These are phyloP conservation scores for Chesias legatella DNA, from an alignment of 2,888 invertebrate species.

Conservation along the genomic window DNA sequence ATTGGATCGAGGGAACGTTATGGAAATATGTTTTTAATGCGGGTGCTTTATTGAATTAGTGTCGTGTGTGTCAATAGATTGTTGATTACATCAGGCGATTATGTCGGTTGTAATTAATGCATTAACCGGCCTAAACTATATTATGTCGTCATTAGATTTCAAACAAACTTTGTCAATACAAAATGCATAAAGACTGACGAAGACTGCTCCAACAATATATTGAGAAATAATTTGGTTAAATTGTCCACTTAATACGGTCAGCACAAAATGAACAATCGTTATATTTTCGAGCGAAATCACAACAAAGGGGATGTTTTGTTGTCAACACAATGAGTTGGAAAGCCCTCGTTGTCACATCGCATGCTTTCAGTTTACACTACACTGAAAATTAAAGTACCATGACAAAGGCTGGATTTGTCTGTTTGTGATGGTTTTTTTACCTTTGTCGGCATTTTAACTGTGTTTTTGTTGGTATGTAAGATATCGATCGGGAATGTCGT, in stretches of 20 bases:
- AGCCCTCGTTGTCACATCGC: slow-evolving; percentile 62
- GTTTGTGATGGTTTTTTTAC: slow-evolving; percentile 61
- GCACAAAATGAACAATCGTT: slow-evolving; percentile 45
- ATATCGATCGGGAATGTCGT: slow-evolving; percentile 73
- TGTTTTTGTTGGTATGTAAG: slow-evolving; percentile 56
- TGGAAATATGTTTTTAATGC: slow-evolving; percentile 80
- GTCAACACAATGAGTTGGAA: slow-evolving; percentile 53
- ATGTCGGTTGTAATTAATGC: slow-evolving; percentile 43
- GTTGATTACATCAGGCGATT: slow-evolving; percentile 46
- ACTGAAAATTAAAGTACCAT: slow-evolving; percentile 74
- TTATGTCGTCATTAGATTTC: slow-evolving; percentile 1
- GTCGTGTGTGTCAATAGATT: slow-evolving; percentile 62
- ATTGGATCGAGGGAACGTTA: slow-evolving; percentile 72
- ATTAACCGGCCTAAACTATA: not conserved
- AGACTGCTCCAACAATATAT: slow-evolving; percentile 14
- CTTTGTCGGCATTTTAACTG: slow-evolving; percentile 63
- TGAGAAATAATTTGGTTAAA: slow-evolving; percentile 32
- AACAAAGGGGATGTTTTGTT: slow-evolving; percentile 59
- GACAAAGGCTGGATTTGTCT: slow-evolving; percentile 63
- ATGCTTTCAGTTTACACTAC: slow-evolving; percentile 75
- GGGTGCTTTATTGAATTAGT: slow-evolving; percentile 77
- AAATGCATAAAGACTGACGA: slow-evolving; percentile 11
- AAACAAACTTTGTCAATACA: slow-evolving; percentile 17
- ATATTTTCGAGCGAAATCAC: slow-evolving; percentile 47
- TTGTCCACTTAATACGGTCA: slow-evolving; percentile 63